Evolutionary conservation across 1,140 invertebrate species (phyloP).

Genomic region (Phortica variegata): DNA sequence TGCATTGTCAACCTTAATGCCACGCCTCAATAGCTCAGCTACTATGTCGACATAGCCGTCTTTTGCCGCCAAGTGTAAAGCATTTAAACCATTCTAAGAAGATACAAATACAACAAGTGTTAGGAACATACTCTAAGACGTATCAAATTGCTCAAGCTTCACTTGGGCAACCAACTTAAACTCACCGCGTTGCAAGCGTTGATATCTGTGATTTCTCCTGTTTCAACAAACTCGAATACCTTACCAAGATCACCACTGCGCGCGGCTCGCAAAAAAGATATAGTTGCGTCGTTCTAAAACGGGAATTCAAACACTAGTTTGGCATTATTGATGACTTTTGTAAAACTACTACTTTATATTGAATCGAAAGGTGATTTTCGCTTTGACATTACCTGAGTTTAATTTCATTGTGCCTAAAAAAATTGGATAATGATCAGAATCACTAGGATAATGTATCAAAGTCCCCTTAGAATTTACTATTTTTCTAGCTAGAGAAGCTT

Average conservation of each 20-base stretch:
- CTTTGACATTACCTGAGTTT: not conserved
- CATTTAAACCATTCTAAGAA: constrained; percentile 92
- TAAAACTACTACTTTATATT: not conserved
- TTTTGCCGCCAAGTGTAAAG: constrained; percentile 95
- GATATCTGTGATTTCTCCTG: constrained; percentile 84
- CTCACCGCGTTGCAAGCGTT: constrained; percentile 97
- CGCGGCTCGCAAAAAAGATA: constrained; percentile 88
- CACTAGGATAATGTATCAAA: not conserved
- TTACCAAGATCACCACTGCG: constrained; percentile 94
- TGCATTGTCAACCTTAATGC: constrained; percentile 91
- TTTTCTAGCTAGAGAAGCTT: too few relatives aligned
- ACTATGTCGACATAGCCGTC: constrained; percentile 96
- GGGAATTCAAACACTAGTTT: constrained; percentile 18
- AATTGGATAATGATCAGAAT: not conserved
- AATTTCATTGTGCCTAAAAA: not conserved
- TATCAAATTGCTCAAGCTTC: not conserved
- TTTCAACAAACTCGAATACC: constrained; percentile 90
- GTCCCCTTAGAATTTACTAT: not conserved
- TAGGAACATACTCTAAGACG: not conserved
- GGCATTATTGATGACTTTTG: not conserved
- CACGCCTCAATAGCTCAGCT: constrained; percentile 83
- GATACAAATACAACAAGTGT: constrained; percentile 34
- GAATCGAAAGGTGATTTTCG: not conserved
- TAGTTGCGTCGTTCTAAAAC: constrained; percentile 78
- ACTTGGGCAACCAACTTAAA: constrained; percentile 15